Conservation (phyloP, 1,140 invertebrate species). For the Saxidomus purpurata region DNA sequence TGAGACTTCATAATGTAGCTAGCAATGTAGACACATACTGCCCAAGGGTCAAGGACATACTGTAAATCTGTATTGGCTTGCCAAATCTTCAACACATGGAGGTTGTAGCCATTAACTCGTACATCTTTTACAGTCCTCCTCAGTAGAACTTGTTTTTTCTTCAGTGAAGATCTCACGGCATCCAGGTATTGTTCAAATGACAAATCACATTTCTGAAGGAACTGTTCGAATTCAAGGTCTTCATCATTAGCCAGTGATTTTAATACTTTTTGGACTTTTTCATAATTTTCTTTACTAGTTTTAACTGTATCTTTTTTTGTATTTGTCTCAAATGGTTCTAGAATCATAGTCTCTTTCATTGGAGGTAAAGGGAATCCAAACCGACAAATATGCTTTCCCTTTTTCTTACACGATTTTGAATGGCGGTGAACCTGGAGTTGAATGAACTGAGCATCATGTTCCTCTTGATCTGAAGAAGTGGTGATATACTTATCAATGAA, state of each 20-base stretch:
- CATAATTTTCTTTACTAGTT: conserved; percentile 5
- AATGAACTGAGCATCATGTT: conserved; percentile 37
- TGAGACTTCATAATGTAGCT: conserved; percentile 69
- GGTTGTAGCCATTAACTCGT: conserved; percentile 64
- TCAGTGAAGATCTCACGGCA: conserved; percentile 63
- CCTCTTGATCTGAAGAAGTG: background rate
- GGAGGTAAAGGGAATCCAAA: conserved; percentile 68
- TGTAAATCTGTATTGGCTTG: conserved; percentile 69
- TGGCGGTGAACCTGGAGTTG: conserved; percentile 65
- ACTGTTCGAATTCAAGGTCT: conserved; percentile 36
- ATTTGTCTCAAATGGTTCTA: conserved; percentile 61
- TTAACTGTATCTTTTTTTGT: background rate
- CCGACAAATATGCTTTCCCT: conserved; percentile 34
- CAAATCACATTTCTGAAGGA: conserved; percentile 54
- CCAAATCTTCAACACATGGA: conserved; percentile 53
- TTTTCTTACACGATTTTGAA: conserved; percentile 68
- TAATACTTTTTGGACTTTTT: conserved; percentile 28
- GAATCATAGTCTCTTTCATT: conserved; percentile 67
- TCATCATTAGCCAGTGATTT: conserved; percentile 17
- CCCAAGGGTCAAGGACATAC: conserved; percentile 65
- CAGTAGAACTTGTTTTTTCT: conserved; percentile 62
- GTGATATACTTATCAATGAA: conserved; percentile 36
- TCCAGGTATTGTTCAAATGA: conserved; percentile 61
- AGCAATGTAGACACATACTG: conserved; percentile 66
- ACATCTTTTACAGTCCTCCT: conserved; percentile 62